Base-by-base conservation (phyloP, 2,797 vertebrate genomes). In the Epinephelus awoara region DNA sequence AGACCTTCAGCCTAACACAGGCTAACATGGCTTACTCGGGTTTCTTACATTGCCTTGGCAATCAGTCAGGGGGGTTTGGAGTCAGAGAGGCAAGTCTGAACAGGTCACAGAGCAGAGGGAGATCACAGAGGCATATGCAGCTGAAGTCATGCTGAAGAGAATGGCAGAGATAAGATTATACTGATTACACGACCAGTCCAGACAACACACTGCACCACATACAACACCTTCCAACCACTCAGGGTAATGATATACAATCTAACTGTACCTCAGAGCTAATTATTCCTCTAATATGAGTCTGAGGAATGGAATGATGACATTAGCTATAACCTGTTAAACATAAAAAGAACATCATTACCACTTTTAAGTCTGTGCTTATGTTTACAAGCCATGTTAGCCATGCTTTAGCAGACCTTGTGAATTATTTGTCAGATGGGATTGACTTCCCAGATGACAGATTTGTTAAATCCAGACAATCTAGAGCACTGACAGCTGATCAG, bases 61-160 rank as follows among this genome's bases (percentile, higher is more conserved):
- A 40, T 51, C 42, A 67, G 46, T 42, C 40, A 40, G 18, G 47
- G 44, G 29, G 21, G 34, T 44, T 64, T 5, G 52, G 59, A 81
- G 69, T 77, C 40, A 77, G 75, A 57, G 56, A 67, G 59, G 65
- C 91, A 85, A 46, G 90, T 89, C 84, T 80, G 85, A 87, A 86
- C 91, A 89, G 75, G 85, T 84, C 83, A 77, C 55, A 2, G 63
- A 77, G 64, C 49, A 42, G 51, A 61, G 14, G 14, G 58, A 77
- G 74, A 73, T 81, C 62, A 69, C 64, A 59, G 66, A 62, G 54
- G 56, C 3, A 0, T 19, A 34, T 47, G 69, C 64, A 6, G 61
- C 40, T 67, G 19, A 27, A 79, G 59, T 74, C 73, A 72, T 58
- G 57, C 81, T 71, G 11, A 72, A 54, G 61, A 73, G 77, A 85